Conservation (phyloP, 2,888 invertebrate genomes). For the Cephonodes hylas region DNA sequence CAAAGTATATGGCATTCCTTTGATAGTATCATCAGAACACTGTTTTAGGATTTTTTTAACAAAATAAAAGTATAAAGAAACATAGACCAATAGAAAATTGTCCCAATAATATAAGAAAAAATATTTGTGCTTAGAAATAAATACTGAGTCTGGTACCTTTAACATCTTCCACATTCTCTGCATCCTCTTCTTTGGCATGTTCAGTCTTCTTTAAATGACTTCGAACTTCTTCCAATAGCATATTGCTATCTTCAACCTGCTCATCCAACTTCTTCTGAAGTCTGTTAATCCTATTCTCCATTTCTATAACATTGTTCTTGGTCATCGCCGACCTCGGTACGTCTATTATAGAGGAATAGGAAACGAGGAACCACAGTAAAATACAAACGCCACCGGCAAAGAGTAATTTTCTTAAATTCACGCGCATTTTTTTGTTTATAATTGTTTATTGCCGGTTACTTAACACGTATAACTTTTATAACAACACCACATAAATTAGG, state of each 20-base stretch:
- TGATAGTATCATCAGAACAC: too few relatives aligned
- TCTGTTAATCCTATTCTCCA: conserved; percentile 49
- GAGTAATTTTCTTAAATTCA: conserved; percentile 58
- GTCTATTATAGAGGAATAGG: conserved; percentile 52
- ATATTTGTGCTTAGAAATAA: neutral
- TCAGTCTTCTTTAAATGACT: conserved; percentile 40
- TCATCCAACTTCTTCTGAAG: conserved; percentile 49
- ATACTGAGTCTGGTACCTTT: conserved; percentile 22
- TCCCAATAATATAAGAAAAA: neutral
- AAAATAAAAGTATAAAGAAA: too few relatives aligned
- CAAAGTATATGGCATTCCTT: too few relatives aligned
- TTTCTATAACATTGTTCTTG: conserved; percentile 31
- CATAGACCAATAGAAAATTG: too few relatives aligned
- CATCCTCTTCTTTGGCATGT: conserved; percentile 19
- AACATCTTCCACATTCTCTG: conserved; percentile 26
- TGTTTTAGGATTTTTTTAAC: too few relatives aligned
- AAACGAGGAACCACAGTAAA: conserved; percentile 55
- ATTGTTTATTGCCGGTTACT: neutral
- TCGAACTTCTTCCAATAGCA: conserved; percentile 49
- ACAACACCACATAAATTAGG: conserved; percentile 25
- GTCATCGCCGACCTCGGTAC: conserved; percentile 34
- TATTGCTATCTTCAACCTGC: conserved; percentile 53
- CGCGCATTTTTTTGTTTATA: conserved; percentile 53
- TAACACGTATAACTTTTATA: conserved; percentile 19
- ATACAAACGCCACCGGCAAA: conserved; percentile 39